Evolutionary conservation across 1,140 invertebrate species (phyloP).

Genomic region (Anastrepha ludens): DNA sequence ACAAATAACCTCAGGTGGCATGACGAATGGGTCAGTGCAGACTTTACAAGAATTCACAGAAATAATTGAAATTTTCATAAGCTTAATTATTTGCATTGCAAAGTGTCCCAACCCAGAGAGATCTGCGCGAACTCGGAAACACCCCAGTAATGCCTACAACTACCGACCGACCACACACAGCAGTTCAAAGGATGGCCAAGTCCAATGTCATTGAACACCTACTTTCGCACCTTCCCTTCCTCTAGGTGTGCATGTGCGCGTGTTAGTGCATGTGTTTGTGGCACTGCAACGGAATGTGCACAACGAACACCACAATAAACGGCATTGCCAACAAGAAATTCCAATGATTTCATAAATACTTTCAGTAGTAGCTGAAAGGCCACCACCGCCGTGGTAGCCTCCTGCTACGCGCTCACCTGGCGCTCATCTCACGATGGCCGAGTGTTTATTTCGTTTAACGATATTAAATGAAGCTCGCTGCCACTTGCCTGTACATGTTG

Average conservation of each 20-base stretch:
- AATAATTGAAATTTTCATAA: slow-evolving; percentile 52
- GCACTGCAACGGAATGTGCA: background rate
- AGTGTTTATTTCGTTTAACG: background rate
- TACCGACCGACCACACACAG: too few species aligned
- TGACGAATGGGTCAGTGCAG: background rate
- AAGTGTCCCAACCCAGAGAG: background rate
- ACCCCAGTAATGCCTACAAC: background rate
- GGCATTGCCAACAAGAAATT: slow-evolving; percentile 21
- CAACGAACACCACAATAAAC: background rate
- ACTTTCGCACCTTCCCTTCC: too few species aligned
- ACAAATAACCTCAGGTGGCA: background rate
- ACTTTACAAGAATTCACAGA: slow-evolving; percentile 8
- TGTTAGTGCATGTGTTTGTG: background rate
- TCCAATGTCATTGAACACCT: background rate
- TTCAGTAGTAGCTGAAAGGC: background rate
- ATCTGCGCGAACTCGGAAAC: background rate
- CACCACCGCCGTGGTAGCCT: background rate
- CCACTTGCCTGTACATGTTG: background rate
- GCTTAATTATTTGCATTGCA: slow-evolving; percentile 46
- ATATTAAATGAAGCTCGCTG: background rate
- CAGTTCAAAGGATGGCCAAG: background rate
- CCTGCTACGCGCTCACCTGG: background rate
- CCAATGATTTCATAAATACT: slow-evolving; percentile 18
- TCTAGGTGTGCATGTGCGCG: background rate
- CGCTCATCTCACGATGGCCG: background rate